These are phyloP conservation scores for Platycheirus albimanus DNA, from an alignment of 2,888 invertebrate species.

Conservation along the genomic window DNA sequence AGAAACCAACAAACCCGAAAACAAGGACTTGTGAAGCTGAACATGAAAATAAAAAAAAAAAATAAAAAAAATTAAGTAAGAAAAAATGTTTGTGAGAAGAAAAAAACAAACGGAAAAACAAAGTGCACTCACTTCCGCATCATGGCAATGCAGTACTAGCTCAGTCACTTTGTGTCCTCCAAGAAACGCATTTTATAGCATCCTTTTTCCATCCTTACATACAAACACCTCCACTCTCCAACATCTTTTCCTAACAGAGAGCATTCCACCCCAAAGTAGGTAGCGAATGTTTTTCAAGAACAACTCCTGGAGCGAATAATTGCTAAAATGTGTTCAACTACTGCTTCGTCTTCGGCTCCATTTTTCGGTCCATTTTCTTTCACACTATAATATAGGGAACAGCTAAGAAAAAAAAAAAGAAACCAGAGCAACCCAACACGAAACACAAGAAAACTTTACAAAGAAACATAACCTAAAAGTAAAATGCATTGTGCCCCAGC, in stretches of 20 bases:
- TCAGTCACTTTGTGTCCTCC: slow-evolving; percentile 32
- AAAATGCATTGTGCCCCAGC: slow-evolving; percentile 69
- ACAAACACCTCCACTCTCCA: slow-evolving; percentile 37
- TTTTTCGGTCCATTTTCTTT: slow-evolving; percentile 35
- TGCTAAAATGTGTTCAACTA: slow-evolving; percentile 73
- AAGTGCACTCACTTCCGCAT: slow-evolving; percentile 72
- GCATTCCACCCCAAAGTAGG: neutral
- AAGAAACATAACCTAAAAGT: slow-evolving; percentile 65
- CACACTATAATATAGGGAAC: neutral
- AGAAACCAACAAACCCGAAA: slow-evolving; percentile 60
- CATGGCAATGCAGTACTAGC: slow-evolving; percentile 54
- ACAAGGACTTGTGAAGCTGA: slow-evolving; percentile 57
- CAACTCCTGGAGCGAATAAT: slow-evolving; percentile 72
- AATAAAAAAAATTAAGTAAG: slow-evolving; percentile 15
- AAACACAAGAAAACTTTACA: slow-evolving; percentile 53
- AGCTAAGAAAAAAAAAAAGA: slow-evolving; percentile 1
- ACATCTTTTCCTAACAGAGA: no score
- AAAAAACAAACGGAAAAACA: slow-evolving; percentile 39
- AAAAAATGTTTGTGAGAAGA: no score
- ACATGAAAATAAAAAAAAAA: slow-evolving; percentile 15
- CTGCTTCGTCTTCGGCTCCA: slow-evolving; percentile 43
- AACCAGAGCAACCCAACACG: slow-evolving; percentile 17
- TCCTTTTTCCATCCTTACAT: neutral
- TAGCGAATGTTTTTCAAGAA: slow-evolving; percentile 64
- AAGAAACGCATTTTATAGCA: slow-evolving; percentile 38